Base-by-base conservation (phyloP, 2,113 vertebrate species). In the Brachyhypopomus occidentalis region DNA sequence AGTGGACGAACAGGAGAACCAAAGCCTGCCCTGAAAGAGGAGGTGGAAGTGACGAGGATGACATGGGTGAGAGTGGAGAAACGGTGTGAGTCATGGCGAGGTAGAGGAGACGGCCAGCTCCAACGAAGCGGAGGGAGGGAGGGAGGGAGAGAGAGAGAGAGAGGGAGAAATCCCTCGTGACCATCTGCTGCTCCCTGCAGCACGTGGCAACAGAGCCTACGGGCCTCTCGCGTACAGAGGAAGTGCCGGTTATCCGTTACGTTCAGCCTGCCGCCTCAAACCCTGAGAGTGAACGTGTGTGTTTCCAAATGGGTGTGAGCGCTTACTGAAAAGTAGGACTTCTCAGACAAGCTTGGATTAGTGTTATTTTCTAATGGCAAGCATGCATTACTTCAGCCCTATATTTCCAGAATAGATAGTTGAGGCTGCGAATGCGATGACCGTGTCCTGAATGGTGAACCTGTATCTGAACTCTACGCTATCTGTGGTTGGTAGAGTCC, bases 181-280 rank as follows among this genome's bases (percentile, higher is more conserved):
- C 73, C 74, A 74, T 86, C 89, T 89, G 73, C 72, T 86, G 77
- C 77, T 84, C 75, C 77, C 72, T 30, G 38, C 36, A 14, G 38
- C 16, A 52, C 58, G 11, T 34, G 4, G 19, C 72, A 22, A 0
- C 20, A 62, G 55, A 45, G 64, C 75, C 71, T 30, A 30, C 30
- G 19, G 58, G 60, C 66, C 22, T 86, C 48, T 41, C 52, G 34
- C 82, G 80, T 85, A 75, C 67, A 82, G 83, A 81, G 55, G 84
- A 87, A 84, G 72, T 66, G 55, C 63, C 76, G 75, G 72, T 88
- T 81, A 83, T 76, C 84, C 84, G 85, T 80, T 85, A 83, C 62
- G 25, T 59, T 55, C 8, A 22, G 25, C 48, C 48, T 52, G 64
- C 34, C 55, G 14, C 70, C 78, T 75, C 59, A 80, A 66, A 9